Evolutionary conservation across 1,140 invertebrate genomes (phyloP).

Genomic region (Leptopilina clavipes): DNA sequence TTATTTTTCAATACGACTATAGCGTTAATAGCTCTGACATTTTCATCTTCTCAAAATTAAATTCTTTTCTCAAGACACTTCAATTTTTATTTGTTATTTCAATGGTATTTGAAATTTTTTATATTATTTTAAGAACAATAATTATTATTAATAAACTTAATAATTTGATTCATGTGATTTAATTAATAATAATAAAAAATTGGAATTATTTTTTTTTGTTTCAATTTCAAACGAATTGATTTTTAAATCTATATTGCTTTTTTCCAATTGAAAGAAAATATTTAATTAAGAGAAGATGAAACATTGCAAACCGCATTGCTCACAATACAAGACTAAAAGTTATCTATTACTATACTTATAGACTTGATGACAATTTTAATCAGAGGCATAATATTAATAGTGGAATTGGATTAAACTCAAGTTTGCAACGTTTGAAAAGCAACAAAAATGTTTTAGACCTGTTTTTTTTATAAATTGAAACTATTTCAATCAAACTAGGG

Average conservation of each 20-base stretch:
- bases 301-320: conserved; percentile 56
- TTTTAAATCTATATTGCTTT: too few species aligned
- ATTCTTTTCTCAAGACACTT: neutral
- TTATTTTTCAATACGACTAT: conserved; percentile 65
- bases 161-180: too few species aligned
- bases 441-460: too few species aligned
- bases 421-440: neutral
- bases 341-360: conserved; percentile 44
- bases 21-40: conserved; percentile 55
- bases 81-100: too few species aligned
- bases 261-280: neutral
- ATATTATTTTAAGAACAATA: too few species aligned
- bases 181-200: too few species aligned
- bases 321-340: conserved; percentile 60
- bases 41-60: conserved; percentile 48
- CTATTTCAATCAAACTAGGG: too few species aligned
- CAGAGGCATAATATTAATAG: neutral
- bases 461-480: too few species aligned
- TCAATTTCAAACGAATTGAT: too few species aligned
- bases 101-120: too few species aligned
- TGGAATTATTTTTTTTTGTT: too few species aligned
- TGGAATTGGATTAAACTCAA: neutral
- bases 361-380: conserved; percentile 39
- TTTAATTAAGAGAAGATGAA: conserved; percentile 46
- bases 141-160: too few species aligned